A percentile compares a stretch with the other conserved stretches of the same genome.
Evolutionary conservation across 2,888 invertebrate species (phyloP).

Genomic region (Salpingus planirostris): DNA sequence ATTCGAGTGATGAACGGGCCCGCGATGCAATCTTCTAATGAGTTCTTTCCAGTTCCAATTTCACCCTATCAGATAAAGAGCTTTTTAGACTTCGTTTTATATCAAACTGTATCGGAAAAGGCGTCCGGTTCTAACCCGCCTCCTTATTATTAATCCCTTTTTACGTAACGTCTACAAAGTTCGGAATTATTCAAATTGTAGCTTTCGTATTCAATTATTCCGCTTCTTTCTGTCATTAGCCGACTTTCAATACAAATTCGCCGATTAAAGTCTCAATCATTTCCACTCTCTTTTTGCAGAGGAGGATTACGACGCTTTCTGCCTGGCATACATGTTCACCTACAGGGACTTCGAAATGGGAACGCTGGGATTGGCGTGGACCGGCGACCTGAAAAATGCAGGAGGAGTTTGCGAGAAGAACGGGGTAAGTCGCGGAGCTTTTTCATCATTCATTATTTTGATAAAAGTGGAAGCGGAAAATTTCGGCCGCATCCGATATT

Average conservation of each 20-base stretch:
- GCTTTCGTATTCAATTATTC: too few relatives aligned
- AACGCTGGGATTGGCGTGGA: conserved; percentile 95
- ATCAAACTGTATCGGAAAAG: too few relatives aligned
- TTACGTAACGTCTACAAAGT: too few relatives aligned
- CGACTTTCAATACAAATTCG: too few relatives aligned
- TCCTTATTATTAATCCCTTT: too few relatives aligned
- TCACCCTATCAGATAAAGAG: conserved; percentile 15
- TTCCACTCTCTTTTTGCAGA: conserved; percentile 60
- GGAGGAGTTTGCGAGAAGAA: conserved; percentile 98
- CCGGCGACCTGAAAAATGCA: conserved; percentile 89
- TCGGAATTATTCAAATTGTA: too few relatives aligned
- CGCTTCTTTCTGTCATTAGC: too few relatives aligned
- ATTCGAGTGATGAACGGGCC: conserved; percentile 19
- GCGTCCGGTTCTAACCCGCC: too few relatives aligned
- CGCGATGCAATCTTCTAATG: conserved; percentile 18
- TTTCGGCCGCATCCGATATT: not conserved
- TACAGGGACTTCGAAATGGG: conserved; percentile 95
- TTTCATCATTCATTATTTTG: not conserved
- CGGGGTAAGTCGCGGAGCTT: conserved; percentile 66
- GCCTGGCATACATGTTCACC: conserved; percentile 97
- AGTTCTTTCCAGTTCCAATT: conserved; percentile 18
- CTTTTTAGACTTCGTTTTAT: too few relatives aligned
- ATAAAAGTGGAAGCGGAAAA: too few relatives aligned
- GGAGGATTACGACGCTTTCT: conserved; percentile 97
- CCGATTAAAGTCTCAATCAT: too few relatives aligned